phyloP scores from a whole-genome alignment of 2,888 invertebrate genomes.

The Sialis fuliginosa region DNA sequence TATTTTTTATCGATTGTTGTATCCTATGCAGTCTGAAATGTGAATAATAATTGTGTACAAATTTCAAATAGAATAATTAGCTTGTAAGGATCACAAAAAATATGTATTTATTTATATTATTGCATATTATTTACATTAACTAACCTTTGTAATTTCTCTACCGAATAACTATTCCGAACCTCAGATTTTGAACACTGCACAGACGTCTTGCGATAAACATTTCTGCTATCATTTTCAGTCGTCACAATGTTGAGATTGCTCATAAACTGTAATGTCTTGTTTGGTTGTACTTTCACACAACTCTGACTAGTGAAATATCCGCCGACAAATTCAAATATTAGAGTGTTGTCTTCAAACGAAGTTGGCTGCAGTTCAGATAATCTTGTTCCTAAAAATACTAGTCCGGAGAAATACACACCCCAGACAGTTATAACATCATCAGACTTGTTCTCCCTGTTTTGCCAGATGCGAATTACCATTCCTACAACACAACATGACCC shows the following conservation, averaged over 20 bases:
- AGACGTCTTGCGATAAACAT: constrained; percentile 22
- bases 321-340: constrained; percentile 76
- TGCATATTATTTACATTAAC: no score
- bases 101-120: neutral
- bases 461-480: constrained; percentile 31
- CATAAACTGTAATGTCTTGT: constrained; percentile 17
- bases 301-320: constrained; percentile 57
- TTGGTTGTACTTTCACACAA: constrained; percentile 21
- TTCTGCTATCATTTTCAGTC: constrained; percentile 14
- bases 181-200: constrained; percentile 38
- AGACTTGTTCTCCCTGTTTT: constrained; percentile 19
- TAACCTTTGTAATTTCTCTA: constrained; percentile 44
- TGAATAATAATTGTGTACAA: no score
- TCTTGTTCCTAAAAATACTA: constrained; percentile 57
- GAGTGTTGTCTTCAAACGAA: constrained; percentile 48
- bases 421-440: constrained; percentile 57
- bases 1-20: constrained; percentile 55
- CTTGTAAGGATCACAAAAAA: neutral
- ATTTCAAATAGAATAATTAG: no score
- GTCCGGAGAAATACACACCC: constrained; percentile 72
- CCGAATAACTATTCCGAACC: constrained; percentile 53
- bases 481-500: constrained; percentile 13
- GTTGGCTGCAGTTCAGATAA: constrained; percentile 44
- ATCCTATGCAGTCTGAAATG: constrained; percentile 36
- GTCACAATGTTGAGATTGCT: constrained; percentile 19